Percentiles rank a stretch among this genome's conserved stretches.
phyloP scores from a whole-genome alignment of 2,113 vertebrate species.

The Larimichthys polyactis region DNA sequence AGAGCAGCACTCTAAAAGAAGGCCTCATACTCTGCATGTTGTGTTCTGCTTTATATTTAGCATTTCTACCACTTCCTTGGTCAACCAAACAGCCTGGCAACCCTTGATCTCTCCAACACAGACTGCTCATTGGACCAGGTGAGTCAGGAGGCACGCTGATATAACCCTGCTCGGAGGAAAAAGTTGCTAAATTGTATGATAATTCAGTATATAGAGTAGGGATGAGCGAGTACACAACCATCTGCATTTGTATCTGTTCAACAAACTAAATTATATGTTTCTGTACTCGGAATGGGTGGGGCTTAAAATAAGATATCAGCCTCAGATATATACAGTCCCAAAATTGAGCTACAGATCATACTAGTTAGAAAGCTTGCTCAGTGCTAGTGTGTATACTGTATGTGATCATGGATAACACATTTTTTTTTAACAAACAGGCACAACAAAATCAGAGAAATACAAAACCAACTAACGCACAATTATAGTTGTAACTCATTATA shows the following conservation, averaged over 20 bases:
- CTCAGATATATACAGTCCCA: no score
- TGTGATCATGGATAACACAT: not conserved
- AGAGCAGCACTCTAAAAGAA: not conserved
- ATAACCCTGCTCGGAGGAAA: not conserved
- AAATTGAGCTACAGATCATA: no score
- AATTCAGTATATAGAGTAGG: not conserved
- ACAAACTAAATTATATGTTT: no score
- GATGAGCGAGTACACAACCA: no score
- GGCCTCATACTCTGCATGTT: not conserved
- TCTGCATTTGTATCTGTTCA: no score
- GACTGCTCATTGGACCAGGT: conserved; percentile 82
- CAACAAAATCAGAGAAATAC: not conserved
- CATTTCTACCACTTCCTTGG: conserved; percentile 80
- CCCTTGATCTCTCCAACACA: conserved; percentile 80
- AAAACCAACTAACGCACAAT: not conserved
- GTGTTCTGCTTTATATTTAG: conserved; percentile 42
- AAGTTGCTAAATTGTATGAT: not conserved
- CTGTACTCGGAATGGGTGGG: no score
- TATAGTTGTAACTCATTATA: not conserved
- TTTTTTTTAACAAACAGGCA: not conserved
- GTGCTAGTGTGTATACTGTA: no score
- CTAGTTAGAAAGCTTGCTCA: no score
- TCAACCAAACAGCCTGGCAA: conserved; percentile 77
- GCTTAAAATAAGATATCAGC: no score
- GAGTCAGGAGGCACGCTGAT: conserved; percentile 18